Conservation (phyloP, 1,140 invertebrate species). For the Diabrotica virgifera region DNA sequence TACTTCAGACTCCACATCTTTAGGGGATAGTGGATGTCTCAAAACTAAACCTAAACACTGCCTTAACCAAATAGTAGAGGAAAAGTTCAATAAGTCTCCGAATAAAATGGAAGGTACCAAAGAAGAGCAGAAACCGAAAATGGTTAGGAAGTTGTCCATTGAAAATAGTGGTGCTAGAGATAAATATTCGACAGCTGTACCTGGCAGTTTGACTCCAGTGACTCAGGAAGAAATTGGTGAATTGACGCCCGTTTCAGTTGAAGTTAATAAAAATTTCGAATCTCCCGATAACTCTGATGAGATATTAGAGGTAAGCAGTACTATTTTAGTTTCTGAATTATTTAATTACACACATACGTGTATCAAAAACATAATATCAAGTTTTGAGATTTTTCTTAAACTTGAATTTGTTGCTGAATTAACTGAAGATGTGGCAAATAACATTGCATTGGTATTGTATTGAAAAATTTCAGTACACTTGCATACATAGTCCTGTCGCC, state of each 20-base stretch:
- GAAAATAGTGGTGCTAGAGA: slow-evolving; percentile 42
- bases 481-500: too few species aligned
- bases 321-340: too few species aligned
- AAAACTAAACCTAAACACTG: slow-evolving; percentile 14
- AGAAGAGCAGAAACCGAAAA: slow-evolving; percentile 15
- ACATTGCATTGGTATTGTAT: too few species aligned
- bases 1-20: slow-evolving; percentile 33
- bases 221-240: slow-evolving; percentile 51
- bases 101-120: slow-evolving; percentile 14
- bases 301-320: slow-evolving; percentile 36
- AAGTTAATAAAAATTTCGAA: slow-evolving; percentile 35
- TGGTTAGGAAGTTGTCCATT: slow-evolving; percentile 36
- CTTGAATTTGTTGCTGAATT: too few species aligned
- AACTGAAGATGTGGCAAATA: too few species aligned
- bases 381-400: too few species aligned
- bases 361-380: too few species aligned
- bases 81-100: slow-evolving; percentile 12
- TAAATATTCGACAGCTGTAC: slow-evolving; percentile 38
- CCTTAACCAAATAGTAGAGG: slow-evolving; percentile 18
- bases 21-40: slow-evolving; percentile 22
- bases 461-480: too few species aligned
- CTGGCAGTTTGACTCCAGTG: slow-evolving; percentile 50
- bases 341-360: too few species aligned
- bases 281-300: slow-evolving; percentile 36
- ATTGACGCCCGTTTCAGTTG: slow-evolving; percentile 51